phyloP scores from a whole-genome alignment of 2,888 invertebrate species.

The Lasioglossum pauxillum region DNA sequence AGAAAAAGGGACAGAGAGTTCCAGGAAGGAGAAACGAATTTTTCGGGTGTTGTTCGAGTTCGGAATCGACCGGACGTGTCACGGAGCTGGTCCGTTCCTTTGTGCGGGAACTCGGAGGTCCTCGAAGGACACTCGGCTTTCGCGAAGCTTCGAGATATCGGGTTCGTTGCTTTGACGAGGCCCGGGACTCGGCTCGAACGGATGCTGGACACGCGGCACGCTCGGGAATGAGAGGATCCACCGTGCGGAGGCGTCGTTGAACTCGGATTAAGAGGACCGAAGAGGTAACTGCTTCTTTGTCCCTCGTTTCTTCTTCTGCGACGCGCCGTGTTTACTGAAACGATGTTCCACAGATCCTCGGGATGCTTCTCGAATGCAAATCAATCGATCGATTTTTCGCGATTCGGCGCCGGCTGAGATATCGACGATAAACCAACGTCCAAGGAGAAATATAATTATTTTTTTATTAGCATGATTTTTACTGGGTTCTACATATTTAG shows the following conservation, averaged over 20 bases:
- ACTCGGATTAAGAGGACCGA: slow-evolving; percentile 11
- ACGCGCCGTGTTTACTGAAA: not conserved
- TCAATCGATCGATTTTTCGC: not conserved
- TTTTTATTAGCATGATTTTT: not conserved
- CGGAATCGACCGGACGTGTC: slow-evolving; percentile 6
- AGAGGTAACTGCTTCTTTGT: slow-evolving; percentile 20
- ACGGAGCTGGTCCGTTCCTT: slow-evolving; percentile 14
- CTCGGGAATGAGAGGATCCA: slow-evolving; percentile 26
- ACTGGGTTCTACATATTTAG: not conserved
- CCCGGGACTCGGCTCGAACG: not conserved
- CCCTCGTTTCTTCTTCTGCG: not conserved
- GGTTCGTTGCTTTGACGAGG: not conserved
- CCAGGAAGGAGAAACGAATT: not conserved
- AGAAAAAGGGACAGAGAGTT: not conserved
- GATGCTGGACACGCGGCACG: slow-evolving; percentile 1
- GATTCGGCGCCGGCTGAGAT: not conserved
- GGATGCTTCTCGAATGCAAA: not conserved
- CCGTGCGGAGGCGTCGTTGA: slow-evolving; percentile 1
- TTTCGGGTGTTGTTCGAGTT: not conserved
- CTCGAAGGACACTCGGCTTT: not conserved
- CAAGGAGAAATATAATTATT: not conserved
- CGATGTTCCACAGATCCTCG: not conserved
- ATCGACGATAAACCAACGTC: not conserved
- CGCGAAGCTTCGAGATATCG: slow-evolving; percentile 10
- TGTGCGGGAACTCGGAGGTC: not conserved